These are phyloP conservation scores for Coreoperca whiteheadi DNA, from an alignment of 2,113 vertebrate species.

Conservation along the genomic window DNA sequence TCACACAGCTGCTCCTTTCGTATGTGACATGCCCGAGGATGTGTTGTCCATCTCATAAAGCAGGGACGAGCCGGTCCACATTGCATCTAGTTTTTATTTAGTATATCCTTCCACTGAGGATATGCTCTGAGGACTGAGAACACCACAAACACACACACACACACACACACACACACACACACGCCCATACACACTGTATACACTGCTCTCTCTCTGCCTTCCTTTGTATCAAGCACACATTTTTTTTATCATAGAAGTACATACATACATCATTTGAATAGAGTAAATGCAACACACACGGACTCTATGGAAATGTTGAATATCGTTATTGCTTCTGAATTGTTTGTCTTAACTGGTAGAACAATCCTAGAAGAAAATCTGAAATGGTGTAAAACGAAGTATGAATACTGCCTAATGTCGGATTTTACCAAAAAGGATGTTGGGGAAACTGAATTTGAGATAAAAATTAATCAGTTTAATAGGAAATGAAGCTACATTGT, in stretches of 20 bases:
- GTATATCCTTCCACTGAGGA: not conserved
- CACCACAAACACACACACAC: not conserved
- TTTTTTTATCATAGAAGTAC: not conserved
- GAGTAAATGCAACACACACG: not conserved
- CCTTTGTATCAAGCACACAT: not conserved
- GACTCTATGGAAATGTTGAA: not conserved
- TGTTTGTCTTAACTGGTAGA: not conserved
- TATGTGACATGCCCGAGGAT: not conserved
- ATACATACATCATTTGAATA: not conserved
- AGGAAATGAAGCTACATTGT: not conserved
- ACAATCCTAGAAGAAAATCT: not conserved
- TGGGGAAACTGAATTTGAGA: not conserved
- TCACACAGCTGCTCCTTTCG: constrained; percentile 11
- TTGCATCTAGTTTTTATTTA: constrained; percentile 27
- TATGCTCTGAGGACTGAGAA: too few relatives aligned
- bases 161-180: not conserved
- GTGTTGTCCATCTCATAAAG: constrained; percentile 13
- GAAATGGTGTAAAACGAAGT: not conserved
- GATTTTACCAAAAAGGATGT: not conserved
- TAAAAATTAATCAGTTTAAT: not conserved
- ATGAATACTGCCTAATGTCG: not conserved
- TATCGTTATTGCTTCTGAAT: not conserved
- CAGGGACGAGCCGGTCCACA: not conserved
- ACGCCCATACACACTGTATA: not conserved
- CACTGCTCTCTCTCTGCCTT: not conserved